phyloP scores from a whole-genome alignment of 2,113 vertebrate species.

The Callionymus lyra region DNA sequence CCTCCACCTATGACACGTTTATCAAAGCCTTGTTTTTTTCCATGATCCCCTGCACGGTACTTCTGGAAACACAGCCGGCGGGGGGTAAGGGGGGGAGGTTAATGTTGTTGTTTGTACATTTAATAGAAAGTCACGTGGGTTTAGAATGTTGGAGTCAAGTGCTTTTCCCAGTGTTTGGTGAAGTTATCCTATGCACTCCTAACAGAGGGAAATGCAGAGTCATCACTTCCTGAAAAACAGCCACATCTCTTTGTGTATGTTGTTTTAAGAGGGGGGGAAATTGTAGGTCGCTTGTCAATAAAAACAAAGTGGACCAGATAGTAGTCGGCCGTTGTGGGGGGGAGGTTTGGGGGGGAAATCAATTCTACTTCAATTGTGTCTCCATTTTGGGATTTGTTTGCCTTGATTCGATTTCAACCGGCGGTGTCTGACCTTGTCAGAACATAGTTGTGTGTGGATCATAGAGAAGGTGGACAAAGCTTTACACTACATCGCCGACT shows the following conservation, averaged over 20 bases:
- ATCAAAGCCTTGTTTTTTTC: too few relatives aligned
- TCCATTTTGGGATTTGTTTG: conserved; percentile 1
- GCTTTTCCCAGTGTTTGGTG: conserved; percentile 13
- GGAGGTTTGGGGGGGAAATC: background rate
- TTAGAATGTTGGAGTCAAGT: too few relatives aligned
- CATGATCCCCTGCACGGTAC: too few relatives aligned
- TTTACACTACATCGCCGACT: conserved; percentile 14
- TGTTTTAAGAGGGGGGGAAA: conserved; percentile 1
- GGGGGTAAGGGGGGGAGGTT: too few relatives aligned
- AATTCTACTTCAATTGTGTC: conserved; percentile 1
- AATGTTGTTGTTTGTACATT: too few relatives aligned
- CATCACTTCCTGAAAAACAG: conserved; percentile 37
- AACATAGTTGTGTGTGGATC: conserved; percentile 15
- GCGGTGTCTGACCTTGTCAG: conserved; percentile 36
- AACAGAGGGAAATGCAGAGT: conserved; percentile 38
- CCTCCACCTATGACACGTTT: too few relatives aligned
- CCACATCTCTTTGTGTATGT: conserved; percentile 24
- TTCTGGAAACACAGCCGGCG: too few relatives aligned
- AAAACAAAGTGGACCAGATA: conserved; percentile 3
- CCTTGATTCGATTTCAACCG: conserved; percentile 14
- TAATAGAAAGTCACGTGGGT: too few relatives aligned
- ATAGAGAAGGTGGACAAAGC: conserved; percentile 15
- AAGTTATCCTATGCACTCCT: conserved; percentile 33
- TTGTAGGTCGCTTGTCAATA: conserved; percentile 8
- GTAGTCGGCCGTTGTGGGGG: background rate